Conservation (phyloP, 2,113 vertebrate species). For the Pyxicephalus adspersus region DNA sequence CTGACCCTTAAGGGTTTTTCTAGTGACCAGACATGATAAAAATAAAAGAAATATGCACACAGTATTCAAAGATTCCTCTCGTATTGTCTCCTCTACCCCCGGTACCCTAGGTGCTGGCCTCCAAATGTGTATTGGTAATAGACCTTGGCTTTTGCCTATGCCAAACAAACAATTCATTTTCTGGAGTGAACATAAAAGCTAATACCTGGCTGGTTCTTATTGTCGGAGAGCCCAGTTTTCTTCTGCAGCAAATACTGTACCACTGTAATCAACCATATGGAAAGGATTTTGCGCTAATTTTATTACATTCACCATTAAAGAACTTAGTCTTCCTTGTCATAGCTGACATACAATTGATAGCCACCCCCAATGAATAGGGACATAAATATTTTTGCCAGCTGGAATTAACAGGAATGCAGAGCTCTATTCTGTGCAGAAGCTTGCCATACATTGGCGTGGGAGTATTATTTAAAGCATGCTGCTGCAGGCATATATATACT, state of each 20-base stretch:
- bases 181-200: no score
- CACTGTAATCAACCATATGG: not conserved
- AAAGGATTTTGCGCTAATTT: not conserved
- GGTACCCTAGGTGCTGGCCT: no score
- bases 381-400: conserved; percentile 8
- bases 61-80: no score
- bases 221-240: no score
- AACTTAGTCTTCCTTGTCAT: not conserved
- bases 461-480: not conserved
- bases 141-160: no score
- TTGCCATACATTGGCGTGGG: conserved; percentile 21
- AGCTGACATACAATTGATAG: not conserved
- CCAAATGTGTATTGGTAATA: no score
- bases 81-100: no score
- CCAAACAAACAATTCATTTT: no score
- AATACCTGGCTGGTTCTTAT: no score
- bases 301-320: not conserved
- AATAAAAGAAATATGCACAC: no score
- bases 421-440: not conserved
- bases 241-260: not conserved
- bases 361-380: not conserved
- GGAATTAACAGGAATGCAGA: not conserved
- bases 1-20: no score
- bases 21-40: no score
- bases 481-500: conserved; percentile 3